A percentile compares a stretch with the other conserved stretches of the same genome.
Conservation (phyloP, 1,140 invertebrate genomes). For the Bombus waltoni region DNA sequence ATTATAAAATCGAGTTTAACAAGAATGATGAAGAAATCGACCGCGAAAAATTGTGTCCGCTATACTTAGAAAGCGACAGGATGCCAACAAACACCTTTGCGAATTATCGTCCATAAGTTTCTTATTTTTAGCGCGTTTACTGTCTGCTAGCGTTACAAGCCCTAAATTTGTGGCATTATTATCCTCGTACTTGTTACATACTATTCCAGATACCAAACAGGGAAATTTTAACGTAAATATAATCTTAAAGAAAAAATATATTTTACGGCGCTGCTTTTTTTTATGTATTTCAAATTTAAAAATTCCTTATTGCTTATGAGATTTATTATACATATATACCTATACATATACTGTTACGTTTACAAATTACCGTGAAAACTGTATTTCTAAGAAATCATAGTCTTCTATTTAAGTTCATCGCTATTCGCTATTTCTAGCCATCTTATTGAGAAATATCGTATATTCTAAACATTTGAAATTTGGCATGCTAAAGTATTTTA, state of each 20-base stretch:
- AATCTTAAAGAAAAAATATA: neutral
- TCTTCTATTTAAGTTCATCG: no score
- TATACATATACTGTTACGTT: neutral
- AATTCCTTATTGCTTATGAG: neutral
- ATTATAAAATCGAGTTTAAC: neutral
- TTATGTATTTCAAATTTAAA: neutral
- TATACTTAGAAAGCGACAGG: constrained; percentile 30
- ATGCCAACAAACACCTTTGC: constrained; percentile 22
- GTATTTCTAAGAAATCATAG: no score
- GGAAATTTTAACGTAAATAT: neutral
- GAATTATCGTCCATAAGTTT: constrained; percentile 37
- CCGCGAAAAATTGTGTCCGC: constrained; percentile 14
- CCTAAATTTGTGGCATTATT: constrained; percentile 5
- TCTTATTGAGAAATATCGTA: neutral
- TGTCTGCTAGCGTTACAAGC: constrained; percentile 24
- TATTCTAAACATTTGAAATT: neutral
- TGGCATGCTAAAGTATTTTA: neutral
- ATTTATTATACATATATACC: neutral
- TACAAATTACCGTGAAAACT: no score
- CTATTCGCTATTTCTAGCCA: neutral
- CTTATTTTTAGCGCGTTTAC: constrained; percentile 38
- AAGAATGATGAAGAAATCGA: constrained; percentile 39
- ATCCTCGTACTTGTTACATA: neutral
- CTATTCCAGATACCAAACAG: neutral
- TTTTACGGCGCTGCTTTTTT: no score